Conservation (phyloP, 2,888 invertebrate genomes). For the Agrotis exclamationis region DNA sequence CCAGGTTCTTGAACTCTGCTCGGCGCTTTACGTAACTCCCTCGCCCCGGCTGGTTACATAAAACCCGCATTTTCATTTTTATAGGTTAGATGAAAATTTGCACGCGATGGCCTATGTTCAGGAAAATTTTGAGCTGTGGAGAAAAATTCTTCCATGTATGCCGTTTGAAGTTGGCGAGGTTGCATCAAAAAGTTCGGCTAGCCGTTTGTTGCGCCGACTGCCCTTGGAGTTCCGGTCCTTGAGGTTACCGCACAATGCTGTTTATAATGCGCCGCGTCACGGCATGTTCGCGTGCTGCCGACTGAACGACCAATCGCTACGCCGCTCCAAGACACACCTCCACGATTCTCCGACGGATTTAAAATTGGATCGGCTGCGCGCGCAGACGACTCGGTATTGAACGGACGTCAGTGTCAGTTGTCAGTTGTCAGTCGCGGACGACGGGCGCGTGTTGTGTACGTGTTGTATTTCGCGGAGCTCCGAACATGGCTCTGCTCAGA, state of each 20-base stretch:
- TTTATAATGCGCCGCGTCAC: constrained; percentile 58
- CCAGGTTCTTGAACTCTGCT: constrained; percentile 70
- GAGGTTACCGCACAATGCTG: constrained; percentile 61
- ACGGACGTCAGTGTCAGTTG: constrained; percentile 83
- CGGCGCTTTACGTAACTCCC: constrained; percentile 65
- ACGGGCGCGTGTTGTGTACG: constrained; percentile 80
- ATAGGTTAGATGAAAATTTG: constrained; percentile 35
- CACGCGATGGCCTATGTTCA: constrained; percentile 28
- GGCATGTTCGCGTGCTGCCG: constrained; percentile 67
- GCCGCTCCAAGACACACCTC: constrained; percentile 85
- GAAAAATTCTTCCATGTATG: not conserved
- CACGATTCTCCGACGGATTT: constrained; percentile 77
- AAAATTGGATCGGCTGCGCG: constrained; percentile 88
- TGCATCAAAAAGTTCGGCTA: constrained; percentile 23
- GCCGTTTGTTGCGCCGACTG: constrained; percentile 39
- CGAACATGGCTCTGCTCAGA: constrained; percentile 87
- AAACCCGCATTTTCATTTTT: constrained; percentile 40
- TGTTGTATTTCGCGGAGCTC: constrained; percentile 79
- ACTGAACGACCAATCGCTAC: constrained; percentile 77
- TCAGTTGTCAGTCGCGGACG: constrained; percentile 80
- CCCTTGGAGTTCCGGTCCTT: constrained; percentile 61
- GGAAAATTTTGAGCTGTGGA: not conserved
- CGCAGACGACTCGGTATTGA: constrained; percentile 85
- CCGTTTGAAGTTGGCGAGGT: constrained; percentile 5
- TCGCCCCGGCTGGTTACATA: constrained; percentile 58